These are phyloP conservation scores for Neoseiulus cucumeris DNA, from an alignment of 1,140 invertebrate species.

Conservation along the genomic window DNA sequence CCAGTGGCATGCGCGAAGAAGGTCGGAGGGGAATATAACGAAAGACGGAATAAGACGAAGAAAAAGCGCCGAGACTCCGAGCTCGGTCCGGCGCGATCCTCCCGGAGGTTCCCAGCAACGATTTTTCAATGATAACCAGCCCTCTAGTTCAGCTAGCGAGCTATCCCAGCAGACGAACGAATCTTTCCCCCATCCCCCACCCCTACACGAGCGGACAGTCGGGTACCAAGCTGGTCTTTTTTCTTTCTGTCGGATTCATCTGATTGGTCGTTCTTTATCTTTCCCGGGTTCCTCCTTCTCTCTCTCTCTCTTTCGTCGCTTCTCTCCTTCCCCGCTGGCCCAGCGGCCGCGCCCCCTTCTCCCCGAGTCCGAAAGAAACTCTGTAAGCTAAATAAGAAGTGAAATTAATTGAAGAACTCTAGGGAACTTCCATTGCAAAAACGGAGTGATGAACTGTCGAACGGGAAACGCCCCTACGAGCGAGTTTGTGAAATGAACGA, in stretches of 20 bases:
- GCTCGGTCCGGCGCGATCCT: no score
- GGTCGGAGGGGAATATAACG: no score
- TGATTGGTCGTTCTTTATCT: background rate
- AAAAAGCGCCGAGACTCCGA: no score
- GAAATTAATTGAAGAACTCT: conserved; percentile 10
- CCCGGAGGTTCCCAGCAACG: background rate
- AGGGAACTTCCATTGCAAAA: background rate
- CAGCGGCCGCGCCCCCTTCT: background rate
- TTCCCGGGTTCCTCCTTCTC: background rate
- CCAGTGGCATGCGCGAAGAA: no score
- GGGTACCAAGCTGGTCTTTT: background rate
- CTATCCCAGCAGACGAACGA: background rate
- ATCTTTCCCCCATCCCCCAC: background rate
- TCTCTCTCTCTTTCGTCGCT: background rate
- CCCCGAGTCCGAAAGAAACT: background rate
- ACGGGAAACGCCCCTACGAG: no score
- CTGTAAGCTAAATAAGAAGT: background rate
- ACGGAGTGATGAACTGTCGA: no score
- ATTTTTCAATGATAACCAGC: conserved; percentile 10
- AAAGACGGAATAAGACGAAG: no score
- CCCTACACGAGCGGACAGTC: background rate
- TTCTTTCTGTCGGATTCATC: no score
- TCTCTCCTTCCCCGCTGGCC: background rate
- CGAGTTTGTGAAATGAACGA: no score
- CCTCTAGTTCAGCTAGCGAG: background rate